Base-by-base conservation (phyloP, 2,797 vertebrate species). In the Arnoldichthys spilopterus region DNA sequence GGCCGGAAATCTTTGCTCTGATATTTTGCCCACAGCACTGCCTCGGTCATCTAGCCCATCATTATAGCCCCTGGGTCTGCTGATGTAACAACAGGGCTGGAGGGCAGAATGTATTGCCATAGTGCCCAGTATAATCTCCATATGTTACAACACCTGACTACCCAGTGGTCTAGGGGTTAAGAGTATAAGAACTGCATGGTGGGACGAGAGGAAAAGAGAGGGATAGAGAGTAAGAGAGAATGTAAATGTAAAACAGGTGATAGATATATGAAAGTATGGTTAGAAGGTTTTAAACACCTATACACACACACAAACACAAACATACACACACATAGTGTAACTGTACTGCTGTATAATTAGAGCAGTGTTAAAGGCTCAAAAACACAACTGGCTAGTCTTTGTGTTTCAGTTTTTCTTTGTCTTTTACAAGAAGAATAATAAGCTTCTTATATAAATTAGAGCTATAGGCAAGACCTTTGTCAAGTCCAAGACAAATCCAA, bases 241-340 rank as follows among this genome's bases (percentile, higher is more conserved):
- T 13, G 53, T 32, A 12, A 69, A 53, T n/a, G 24, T 47, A 43
- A 70, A 49, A 13, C 63, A 45, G 22, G 3, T 72, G 58, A 66
- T 28, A 66, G 77, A 78, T 20, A 77, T 28, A 70, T 62, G 40
- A 34, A 72, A 37, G 24, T 4, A 78, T 66, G 69, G 40, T 30
- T 26, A 63, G 22, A 61, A 62, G 6, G 43, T 9, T 61, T 70
- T 51, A 53, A 77, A 62, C 56, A 59, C 40, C n/a, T n/a, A 71
- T 40, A 49, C 67, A 54, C 58, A 47, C 53, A 61, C n/a, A 61
- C 37, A 77, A 28, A 40, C n/a, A 30, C 8, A 78, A 37, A 3
- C 8, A 37, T 37, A 8, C 34, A 37, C n/a, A n/a, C n/a, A n/a
- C n/a, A n/a, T n/a, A n/a, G n/a, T n/a, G n/a, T n/a, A n/a, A n/a